Percentiles rank a stretch among this genome's conserved stretches.
These are phyloP conservation scores for Parascotia fuliginaria DNA, from an alignment of 2,888 invertebrate species.

Conservation along the genomic window DNA sequence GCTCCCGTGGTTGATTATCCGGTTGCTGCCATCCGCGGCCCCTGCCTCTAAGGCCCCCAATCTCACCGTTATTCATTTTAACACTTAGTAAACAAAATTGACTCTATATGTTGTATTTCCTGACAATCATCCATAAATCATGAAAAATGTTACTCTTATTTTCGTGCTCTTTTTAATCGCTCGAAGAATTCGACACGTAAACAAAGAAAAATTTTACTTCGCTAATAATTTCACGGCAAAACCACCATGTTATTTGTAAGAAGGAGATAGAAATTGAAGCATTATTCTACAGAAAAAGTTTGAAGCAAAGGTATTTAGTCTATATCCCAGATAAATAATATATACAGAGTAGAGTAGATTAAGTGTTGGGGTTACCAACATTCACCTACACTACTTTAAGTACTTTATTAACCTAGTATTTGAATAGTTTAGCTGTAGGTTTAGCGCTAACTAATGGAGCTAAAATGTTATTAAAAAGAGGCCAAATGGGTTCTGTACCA, in stretches of 20 bases:
- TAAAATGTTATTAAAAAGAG: too few species aligned
- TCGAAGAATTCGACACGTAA: constrained; percentile 78
- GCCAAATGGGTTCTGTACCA: too few species aligned
- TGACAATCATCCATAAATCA: constrained; percentile 71
- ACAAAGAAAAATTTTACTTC: constrained; percentile 78
- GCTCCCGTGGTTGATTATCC: constrained; percentile 78
- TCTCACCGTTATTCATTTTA: constrained; percentile 84
- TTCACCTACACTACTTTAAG: too few species aligned
- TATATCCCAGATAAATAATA: too few species aligned
- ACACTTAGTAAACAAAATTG: constrained; percentile 49
- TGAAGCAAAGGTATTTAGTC: constrained; percentile 19
- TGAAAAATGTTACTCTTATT: constrained; percentile 36
- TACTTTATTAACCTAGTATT: too few species aligned
- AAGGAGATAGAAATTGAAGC: constrained; percentile 37
- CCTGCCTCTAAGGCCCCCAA: constrained; percentile 80
- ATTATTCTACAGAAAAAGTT: too few species aligned
- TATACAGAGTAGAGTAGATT: too few species aligned
- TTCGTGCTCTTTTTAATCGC: constrained; percentile 41
- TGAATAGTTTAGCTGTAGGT: too few species aligned
- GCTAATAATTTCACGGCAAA: constrained; percentile 64
- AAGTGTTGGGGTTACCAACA: too few species aligned
- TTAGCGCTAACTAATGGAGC: too few species aligned
- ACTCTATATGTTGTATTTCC: constrained; percentile 49
- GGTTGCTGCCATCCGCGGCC: constrained; percentile 82
- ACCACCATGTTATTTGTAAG: constrained; percentile 76